Evolutionary conservation across 2,113 vertebrate genomes (phyloP), one percentile per base, ranked within the genome.

Genomic region (Pteropus alecto): DNA sequence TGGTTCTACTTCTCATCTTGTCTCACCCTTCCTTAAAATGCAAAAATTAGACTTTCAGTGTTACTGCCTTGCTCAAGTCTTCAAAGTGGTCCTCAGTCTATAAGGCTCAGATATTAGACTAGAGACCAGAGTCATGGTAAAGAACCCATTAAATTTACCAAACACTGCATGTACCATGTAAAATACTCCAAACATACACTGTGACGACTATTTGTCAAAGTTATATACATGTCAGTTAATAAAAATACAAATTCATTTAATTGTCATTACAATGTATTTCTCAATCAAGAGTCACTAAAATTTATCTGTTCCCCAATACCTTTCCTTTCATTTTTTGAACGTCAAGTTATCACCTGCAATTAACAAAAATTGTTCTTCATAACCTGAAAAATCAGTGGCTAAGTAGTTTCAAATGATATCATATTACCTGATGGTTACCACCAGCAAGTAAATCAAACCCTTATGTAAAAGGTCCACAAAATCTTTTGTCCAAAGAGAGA

Each of bases 41-140:
- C 19, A 95, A 90, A 46, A 88, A 77, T 67, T 71, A 94, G 76
- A 93, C 28, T 87, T 65, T 65, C 83, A 73, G 28, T 65, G 38
- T 84, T 82, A 70, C 0, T 63, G 48, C 33, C 58, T 86, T 91
- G 33, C 43, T 82, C 48, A 95, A 82, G 35, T 81, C 74, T 68
- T 93, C 60, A 74, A 54, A 90, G 51, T 33, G 2, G 71, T 93
- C 71, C 61, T 48, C 35, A 79, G 38, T 41, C 46, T 79, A 1
- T 30, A 87, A 83, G 83, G 30, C 41, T 87, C 35, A 90, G 26
- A 90, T 35, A 58, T 76, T 60, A 74, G 19, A 85, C 33, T 6
- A 60, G 21, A 81, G 51, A 89, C 24, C 8, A 65, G 19, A 93
- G 19, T 51, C 43, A 78, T 13, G 5, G 56, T 54, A 77, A 94